Base-by-base conservation (phyloP, 2,113 vertebrate species). In the Clarias magur region DNA sequence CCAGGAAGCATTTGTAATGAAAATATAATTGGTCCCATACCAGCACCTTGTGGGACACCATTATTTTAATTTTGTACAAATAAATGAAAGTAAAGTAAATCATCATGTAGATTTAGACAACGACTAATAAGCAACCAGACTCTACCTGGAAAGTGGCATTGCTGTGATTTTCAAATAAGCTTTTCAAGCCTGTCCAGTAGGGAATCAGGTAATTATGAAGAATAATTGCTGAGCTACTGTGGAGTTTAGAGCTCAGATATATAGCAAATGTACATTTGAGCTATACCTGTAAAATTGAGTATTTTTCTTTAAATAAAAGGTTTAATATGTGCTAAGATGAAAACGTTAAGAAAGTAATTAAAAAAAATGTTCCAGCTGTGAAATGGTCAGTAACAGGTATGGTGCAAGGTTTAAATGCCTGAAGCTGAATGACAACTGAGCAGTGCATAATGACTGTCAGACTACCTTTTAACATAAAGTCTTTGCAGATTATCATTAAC, bases 401-500 rank as follows among this genome's bases (percentile, higher is more conserved):
- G 2, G 19, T 82, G 78, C 60, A 80, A 27, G 9, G 34, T 82
- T 82, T 30, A 30, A 80, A 67, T 56, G 42, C 63, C 76, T 62
- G 27, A 65, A 68, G 62, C 30, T 60, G 76, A 30, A 42, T 27
- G 60, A 21, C 38, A 42, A 42, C 59, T 78, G 42, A 85, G 73
- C 25, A 21, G 59, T 34, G 42, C 27, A 9, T 15, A 13, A 34
- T 19, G 38, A 73, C 34, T 23, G 34, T 76, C 65, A 62, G 10
- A 15, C 57, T 82, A 65, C 34, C 13, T 48, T 42, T 82, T 48
- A 65, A 42, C 21, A 65, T 59, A 79, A 59, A n/a, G 12, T 25
- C 80, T n/a, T 63, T 65, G 59, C 38, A 82, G 81, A 67, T 53
- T 25, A 53, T 65, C 34, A 82, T 67, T 54, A 83, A 30, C 80